Evolutionary conservation across 2,113 vertebrate species (phyloP), one percentile per base, ranked within the genome.

Genomic region (Noctilio leporinus): DNA sequence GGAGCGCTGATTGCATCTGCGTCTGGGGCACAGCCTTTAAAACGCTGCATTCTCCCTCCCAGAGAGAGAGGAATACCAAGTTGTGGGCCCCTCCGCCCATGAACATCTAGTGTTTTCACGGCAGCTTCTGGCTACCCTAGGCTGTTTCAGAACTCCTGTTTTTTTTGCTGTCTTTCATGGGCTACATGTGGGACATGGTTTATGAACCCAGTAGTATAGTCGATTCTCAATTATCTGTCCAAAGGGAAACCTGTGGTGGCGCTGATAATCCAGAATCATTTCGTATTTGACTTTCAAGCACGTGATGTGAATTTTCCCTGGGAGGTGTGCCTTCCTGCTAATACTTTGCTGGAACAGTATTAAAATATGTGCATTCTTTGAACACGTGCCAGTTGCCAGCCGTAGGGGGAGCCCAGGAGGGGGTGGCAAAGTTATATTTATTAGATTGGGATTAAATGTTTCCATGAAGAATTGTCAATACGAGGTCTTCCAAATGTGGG

Each of bases 1-100:
- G 97, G 94, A 98, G 98, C 96, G 96, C 94, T 96, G 98, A 98
- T 98, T 98, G 98, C 95, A 97, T 98, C 98, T 95, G 93, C 94
- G 98, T 97, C 92, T 96, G 90, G 84, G 98, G 97, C 97, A 98
- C 97, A 97, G 94, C 92, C 98, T 98, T 98, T 97, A 98, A 98
- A 98, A 97, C 93, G 93, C 98, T 94, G 96, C 81, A 92, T 93
- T 97, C 93, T 98, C 95, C 84, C 93, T 98, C 95, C 84, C 16
- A 28, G 40, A 96, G 96, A 77, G 97, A 89, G 94, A 93, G 97
- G 96, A 97, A 95, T n/a, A n/a, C n/a, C n/a, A n/a, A n/a, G n/a
- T n/a, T n/a, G n/a, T n/a, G n/a, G n/a, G n/a, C n/a, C n/a, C n/a
- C n/a, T n/a, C n/a, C n/a, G n/a, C n/a, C n/a, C n/a, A 59, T 30